Evolutionary conservation across 2,888 invertebrate genomes (phyloP), one percentile per base, ranked within the genome.

Genomic region (Pocota personata): DNA sequence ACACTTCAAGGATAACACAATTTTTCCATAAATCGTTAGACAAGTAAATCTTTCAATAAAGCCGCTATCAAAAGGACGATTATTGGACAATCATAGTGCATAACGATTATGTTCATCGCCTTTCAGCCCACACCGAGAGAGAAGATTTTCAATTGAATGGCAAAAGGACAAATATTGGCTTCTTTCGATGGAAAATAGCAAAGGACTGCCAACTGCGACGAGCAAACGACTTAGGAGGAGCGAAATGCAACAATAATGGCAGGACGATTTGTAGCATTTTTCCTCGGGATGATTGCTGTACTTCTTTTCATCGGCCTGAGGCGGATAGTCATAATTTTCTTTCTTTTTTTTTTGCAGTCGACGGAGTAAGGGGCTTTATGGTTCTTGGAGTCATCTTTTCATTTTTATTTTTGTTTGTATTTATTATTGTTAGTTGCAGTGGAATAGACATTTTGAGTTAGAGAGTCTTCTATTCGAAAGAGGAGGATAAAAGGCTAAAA

Each of bases 61-160:
- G 30, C 43, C 71, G 19, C 76, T 60, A 55, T 71, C 80, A 82
- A 55, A 72, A 40, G 64, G 40, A 76, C 67, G 82, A 86, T 86
- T 86, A 86, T 86, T 67, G 82, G 82, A 58, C 86, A 52, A 86
- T 86, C 66, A 86, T 71, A 77, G 82, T 76, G 76, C 76, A 86
- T 86, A 86, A 86, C 72, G 86, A 86, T 82, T 66, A 80, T 86
- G 79, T 69, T 80, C 71, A 46, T 80, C 55, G 82, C 69, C 55
- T 67, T 14, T 46, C 40, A 30, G 37, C 75, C 73, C 40, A 69
- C 79, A 32, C 62, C 16, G 35, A 2, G 37, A 21, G 24, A n/a
- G n/a, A 32, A 72, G 5, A n/a, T 30, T 71, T 79, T 76, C 86
- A 86, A 86, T 86, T 72, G 86, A 86, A 86, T 76, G 66, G 82